phyloP scores from a whole-genome alignment of 2,113 vertebrate species.

The Butastur rufipennis region DNA sequence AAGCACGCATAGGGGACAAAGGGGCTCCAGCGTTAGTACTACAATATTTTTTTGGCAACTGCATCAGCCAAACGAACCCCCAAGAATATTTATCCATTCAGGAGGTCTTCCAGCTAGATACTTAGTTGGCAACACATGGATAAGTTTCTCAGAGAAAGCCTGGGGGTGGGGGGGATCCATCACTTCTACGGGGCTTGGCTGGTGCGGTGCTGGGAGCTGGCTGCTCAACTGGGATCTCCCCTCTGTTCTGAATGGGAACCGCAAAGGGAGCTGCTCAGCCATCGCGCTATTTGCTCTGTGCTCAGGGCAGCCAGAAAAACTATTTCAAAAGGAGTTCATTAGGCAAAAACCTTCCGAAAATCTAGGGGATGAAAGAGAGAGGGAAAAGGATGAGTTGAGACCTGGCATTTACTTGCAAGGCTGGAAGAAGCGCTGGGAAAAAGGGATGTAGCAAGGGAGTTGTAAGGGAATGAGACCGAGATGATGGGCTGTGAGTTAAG shows the following conservation, averaged over 20 bases:
- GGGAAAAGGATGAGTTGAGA: background rate
- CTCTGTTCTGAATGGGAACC: background rate
- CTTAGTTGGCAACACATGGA: background rate
- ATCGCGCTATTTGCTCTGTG: background rate
- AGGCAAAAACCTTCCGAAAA: background rate
- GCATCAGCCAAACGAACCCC: background rate
- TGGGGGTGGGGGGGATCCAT: too few species aligned
- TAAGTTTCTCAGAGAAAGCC: background rate
- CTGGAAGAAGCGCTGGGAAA: background rate
- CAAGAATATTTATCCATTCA: background rate
- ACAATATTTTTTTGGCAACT: background rate
- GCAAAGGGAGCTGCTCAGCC: background rate
- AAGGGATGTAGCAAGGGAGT: background rate
- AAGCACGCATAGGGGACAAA: background rate
- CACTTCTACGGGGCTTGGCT: background rate
- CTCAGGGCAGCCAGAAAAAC: background rate
- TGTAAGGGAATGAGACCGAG: background rate
- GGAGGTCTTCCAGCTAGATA: background rate
- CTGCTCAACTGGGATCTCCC: background rate
- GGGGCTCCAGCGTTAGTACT: fast-evolving
- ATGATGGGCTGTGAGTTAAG: background rate
- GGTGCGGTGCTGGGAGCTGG: background rate
- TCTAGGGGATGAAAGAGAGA: background rate
- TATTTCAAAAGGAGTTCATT: background rate
- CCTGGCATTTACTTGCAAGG: background rate